Base-by-base conservation (phyloP, 2,113 vertebrate genomes). In the Empidonax alnorum region DNA sequence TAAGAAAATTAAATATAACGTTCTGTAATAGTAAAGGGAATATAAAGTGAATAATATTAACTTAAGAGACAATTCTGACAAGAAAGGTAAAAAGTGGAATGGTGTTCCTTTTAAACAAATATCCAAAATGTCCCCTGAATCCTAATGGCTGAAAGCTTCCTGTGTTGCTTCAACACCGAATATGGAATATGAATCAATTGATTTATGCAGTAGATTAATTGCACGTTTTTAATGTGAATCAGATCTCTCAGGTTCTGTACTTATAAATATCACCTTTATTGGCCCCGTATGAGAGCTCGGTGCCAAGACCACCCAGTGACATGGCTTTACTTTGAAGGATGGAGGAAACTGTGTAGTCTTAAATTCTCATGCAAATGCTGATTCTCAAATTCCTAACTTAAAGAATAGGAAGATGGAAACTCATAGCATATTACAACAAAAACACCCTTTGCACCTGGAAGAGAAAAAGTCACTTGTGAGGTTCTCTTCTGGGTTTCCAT, bases 231-330 rank as follows among this genome's bases (percentile, higher is more conserved):
- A 75, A 93, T 75, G 19, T 89, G 65, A 96, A 94, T 94, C 79
- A 81, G 66, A 89, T 84, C 46, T 81, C 73, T 90, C 7, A 4
- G 49, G 52, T 92, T 90, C 80, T 87, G 61, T 22, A 68, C 76
- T 90, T 81, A 61, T 1, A 75, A 89, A 95, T 94, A 87, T 92
- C 92, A 95, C 88, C 83, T 93, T 84, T 90, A 75, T 24, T 81
- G 66, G 80, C 56, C 56, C 23, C 58, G n/a, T 74, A 24, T 58
- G 44, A 85, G 49, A 92, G 15, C 61, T 86, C 0, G 0, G 41
- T 49, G 76, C 94, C 94, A 96, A 91, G 94, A 97, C 93, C 96
- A 96, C 96, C 96, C 93, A 90, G 73, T 72, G 87, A 52, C 33
- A 81, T 46, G 65, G 49, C 56, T 95, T 91, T 77, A 55, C 84